phyloP scores from a whole-genome alignment of 2,888 invertebrate genomes.

The Drosophila putrida region DNA sequence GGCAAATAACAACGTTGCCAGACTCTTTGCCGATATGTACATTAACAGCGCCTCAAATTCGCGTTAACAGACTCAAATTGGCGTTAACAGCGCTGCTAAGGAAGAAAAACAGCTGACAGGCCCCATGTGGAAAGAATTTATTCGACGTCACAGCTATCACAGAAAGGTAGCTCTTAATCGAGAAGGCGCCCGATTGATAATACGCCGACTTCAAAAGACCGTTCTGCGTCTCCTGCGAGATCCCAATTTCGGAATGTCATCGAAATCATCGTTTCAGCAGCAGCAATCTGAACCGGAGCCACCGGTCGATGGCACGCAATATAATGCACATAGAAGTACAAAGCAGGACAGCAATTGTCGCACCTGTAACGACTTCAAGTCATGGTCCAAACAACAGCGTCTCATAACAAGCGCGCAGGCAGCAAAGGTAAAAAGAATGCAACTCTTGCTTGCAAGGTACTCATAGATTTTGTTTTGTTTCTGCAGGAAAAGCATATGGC shows the following conservation, averaged over 20 bases:
- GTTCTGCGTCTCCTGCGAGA: slow-evolving; percentile 57
- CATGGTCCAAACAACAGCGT: slow-evolving; percentile 89
- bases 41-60: slow-evolving; percentile 41
- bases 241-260: slow-evolving; percentile 59
- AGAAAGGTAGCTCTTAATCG: slow-evolving; percentile 46
- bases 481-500: slow-evolving; percentile 64
- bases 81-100: slow-evolving; percentile 30
- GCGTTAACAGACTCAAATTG: slow-evolving; percentile 38
- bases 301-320: slow-evolving; percentile 34
- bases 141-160: slow-evolving; percentile 50
- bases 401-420: slow-evolving; percentile 81
- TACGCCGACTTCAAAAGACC: slow-evolving; percentile 61
- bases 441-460: background rate
- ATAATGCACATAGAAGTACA: slow-evolving; percentile 20
- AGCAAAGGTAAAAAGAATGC: slow-evolving; percentile 46
- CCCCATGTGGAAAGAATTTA: slow-evolving; percentile 55
- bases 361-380: slow-evolving; percentile 90
- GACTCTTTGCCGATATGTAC: slow-evolving; percentile 35
- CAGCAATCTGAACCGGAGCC: slow-evolving; percentile 30
- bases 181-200: slow-evolving; percentile 50
- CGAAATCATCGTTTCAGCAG: slow-evolving; percentile 45
- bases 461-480: background rate
- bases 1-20: slow-evolving; percentile 12
- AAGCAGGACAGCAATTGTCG: slow-evolving; percentile 87
- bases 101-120: slow-evolving; percentile 50